Base-by-base conservation (phyloP, 2,797 vertebrate genomes). In the Myotis planiceps region DNA sequence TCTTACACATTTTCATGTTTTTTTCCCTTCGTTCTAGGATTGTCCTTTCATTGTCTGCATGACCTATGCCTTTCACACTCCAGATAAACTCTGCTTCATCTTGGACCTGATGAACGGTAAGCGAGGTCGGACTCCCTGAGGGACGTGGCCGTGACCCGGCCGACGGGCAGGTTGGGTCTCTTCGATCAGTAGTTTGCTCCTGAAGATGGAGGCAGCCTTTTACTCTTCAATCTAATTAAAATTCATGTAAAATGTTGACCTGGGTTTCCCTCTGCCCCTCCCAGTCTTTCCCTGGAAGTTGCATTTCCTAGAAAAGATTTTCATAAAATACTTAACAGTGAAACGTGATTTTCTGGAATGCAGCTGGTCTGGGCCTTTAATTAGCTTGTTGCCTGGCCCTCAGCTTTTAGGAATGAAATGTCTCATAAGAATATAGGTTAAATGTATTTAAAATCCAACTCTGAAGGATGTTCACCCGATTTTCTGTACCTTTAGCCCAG, bases 1-100 rank as follows among this genome's bases (percentile, higher is more conserved):
- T 25, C 75, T 89, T 42, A 92, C 27, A 53, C 74, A 42, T 32
- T 55, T 74, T 85, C 15, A 84, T 81, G 95, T 96, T 23, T 15
- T 89, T 80, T 87, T 18, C 88, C 75, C 95, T 96, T n/a, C 18
- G 5, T 96, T 72, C 39, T 92, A 99, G 99, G 99, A 99, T 97
- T 99, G 99, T 71, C 99, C 99, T 32, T 99, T 99, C 98, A 99
- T 99, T 45, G 99, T 99, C 97, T 99, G 99, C 97, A 99, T 99
- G 99, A 99, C 99, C 3, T 99, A 99, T 51, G 99, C 99, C 98
- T 99, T 99, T 99, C 99, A 99, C 97, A 99, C 99, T 12, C 99
- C 99, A 0, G 99, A 99, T 98, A 99, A 99, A 96, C 99, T 99
- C 58, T 99, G 99, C 98, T 99, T 99, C 98, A 99, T 99, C 98